These are phyloP conservation scores for Arbacia lixula DNA, from an alignment of 53 echinoderm and acorn worm species.

Conservation along the genomic window DNA sequence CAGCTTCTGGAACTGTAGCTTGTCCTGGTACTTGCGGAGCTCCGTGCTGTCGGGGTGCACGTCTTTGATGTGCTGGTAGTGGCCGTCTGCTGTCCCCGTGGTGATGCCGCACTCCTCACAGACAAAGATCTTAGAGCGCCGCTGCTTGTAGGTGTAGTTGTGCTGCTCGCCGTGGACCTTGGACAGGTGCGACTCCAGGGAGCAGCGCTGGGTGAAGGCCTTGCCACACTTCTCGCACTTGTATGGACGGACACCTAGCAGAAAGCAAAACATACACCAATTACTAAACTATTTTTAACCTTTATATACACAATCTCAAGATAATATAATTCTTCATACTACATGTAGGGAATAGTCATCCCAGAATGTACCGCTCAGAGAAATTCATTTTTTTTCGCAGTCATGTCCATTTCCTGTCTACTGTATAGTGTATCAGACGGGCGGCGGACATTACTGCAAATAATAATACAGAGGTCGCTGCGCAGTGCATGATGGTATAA, in stretches of 20 bases:
- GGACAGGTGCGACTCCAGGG: slow-evolving; percentile 86
- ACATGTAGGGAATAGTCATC: too few relatives aligned
- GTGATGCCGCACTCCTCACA: slow-evolving; percentile 95
- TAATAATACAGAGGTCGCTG: too few relatives aligned
- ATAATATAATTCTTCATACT: too few relatives aligned
- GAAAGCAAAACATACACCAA: too few relatives aligned
- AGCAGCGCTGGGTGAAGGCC: slow-evolving; percentile 95
- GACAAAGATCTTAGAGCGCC: slow-evolving; percentile 93
- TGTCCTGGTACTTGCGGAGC: slow-evolving; percentile 93
- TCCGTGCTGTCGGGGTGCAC: slow-evolving; percentile 93
- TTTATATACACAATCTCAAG: too few relatives aligned
- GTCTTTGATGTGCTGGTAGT: slow-evolving; percentile 90
- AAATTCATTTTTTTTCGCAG: too few relatives aligned
- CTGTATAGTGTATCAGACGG: too few relatives aligned
- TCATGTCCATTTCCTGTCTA: too few relatives aligned
- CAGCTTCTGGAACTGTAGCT: slow-evolving; percentile 84
- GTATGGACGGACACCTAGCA: slow-evolving; percentile 91
- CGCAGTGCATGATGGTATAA: too few relatives aligned
- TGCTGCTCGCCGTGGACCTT: slow-evolving; percentile 85
- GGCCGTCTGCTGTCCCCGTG: slow-evolving; percentile 66
- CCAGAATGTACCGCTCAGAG: too few relatives aligned
- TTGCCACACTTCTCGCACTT: slow-evolving; percentile 85
- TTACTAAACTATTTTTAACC: too few relatives aligned
- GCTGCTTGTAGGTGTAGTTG: slow-evolving; percentile 84
- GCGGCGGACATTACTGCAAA: too few relatives aligned